phyloP scores from a whole-genome alignment of 2,113 vertebrate genomes.

The Amphilophus citrinellus region DNA sequence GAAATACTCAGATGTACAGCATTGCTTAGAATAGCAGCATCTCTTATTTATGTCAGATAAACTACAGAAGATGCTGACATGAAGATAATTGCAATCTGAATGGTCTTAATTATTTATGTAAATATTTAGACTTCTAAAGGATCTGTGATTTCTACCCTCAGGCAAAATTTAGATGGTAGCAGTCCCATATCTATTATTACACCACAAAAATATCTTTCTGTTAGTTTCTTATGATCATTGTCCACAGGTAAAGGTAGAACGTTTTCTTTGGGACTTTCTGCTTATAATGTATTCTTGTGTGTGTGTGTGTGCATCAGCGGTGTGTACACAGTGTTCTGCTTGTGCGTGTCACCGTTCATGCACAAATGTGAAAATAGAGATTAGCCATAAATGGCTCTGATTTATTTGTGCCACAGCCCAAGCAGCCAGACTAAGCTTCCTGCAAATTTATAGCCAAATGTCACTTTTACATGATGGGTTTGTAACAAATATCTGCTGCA shows the following conservation, averaged over 20 bases:
- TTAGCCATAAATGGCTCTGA: constrained; percentile 93
- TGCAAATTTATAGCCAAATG: constrained; percentile 95
- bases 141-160: constrained; percentile 4
- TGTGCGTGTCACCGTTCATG: constrained; percentile 16
- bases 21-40: constrained; percentile 12
- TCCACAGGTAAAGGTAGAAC: not conserved
- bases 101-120: not conserved
- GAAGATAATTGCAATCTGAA: not conserved
- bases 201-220: not conserved
- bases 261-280: not conserved
- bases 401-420: constrained; percentile 90
- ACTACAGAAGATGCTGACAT: constrained; percentile 2
- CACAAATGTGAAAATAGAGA: constrained; percentile 85
- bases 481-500: constrained; percentile 99
- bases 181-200: not conserved
- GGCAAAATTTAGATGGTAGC: not conserved
- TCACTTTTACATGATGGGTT: constrained; percentile 99
- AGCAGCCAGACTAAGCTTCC: constrained; percentile 87
- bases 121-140: not conserved
- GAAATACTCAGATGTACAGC: constrained; percentile 37
- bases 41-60: constrained; percentile 16
- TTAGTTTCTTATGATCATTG: not conserved
- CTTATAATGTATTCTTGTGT: not conserved
- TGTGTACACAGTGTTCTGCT: not conserved
- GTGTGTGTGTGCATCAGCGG: not conserved